These are phyloP conservation scores for Neoaliturus tenellus DNA, from an alignment of 2,888 invertebrate genomes.

Conservation along the genomic window DNA sequence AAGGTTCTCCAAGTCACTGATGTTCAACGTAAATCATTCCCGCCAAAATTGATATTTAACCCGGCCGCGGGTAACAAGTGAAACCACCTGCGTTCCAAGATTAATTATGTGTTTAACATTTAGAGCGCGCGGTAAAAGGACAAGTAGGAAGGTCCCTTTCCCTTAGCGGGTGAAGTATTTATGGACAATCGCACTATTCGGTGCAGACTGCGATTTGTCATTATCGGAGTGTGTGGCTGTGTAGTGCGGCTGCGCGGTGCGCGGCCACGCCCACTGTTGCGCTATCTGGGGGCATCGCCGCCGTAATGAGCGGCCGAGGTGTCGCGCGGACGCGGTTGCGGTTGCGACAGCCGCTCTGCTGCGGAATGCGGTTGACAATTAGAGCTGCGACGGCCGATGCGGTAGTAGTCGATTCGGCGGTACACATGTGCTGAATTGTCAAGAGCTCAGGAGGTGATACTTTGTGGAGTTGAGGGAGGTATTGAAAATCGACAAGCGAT, in stretches of 20 bases:
- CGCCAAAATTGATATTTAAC: background rate
- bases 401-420: too few species aligned
- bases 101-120: constrained; percentile 50
- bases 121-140: constrained; percentile 28
- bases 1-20: too few species aligned
- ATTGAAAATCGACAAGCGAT: too few species aligned
- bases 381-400: too few species aligned
- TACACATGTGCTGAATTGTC: too few species aligned
- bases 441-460: too few species aligned
- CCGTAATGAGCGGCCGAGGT: background rate
- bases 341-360: too few species aligned
- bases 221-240: background rate
- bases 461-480: too few species aligned
- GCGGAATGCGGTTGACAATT: too few species aligned
- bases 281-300: background rate
- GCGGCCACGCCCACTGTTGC: background rate
- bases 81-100: constrained; percentile 45
- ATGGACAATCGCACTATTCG: constrained; percentile 16
- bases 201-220: background rate
- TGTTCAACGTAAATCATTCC: background rate
- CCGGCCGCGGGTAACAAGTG: constrained; percentile 24
- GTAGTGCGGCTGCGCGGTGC: background rate
- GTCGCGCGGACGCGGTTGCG: too few species aligned
- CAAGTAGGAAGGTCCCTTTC: constrained; percentile 38
- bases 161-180: constrained; percentile 32